Evolutionary conservation across 2,888 invertebrate genomes (phyloP), one percentile per base, ranked within the genome.

Genomic region (Liopterus haemorrhoidalis): DNA sequence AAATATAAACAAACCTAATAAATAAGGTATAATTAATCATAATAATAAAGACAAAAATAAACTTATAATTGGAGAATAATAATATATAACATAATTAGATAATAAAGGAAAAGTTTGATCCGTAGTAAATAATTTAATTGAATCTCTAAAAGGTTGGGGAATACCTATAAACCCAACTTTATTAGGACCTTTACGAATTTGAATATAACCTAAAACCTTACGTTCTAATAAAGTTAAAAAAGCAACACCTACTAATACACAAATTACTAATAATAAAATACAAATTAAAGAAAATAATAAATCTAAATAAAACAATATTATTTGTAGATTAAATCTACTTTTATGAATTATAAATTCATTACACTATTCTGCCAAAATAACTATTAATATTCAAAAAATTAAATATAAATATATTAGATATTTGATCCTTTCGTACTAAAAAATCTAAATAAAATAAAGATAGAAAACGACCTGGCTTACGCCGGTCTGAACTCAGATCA

Each of bases 401-500:
- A 61, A 64, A 58, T 68, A 69, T 69, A 72, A 21, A 63, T 72
- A 69, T 75, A 74, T 71, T 62, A 61, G 68, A 74, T 74, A 74
- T 68, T 70, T 70, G 70, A 74, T 84, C 82, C 82, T 85, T 83
- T 84, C 82, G 82, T 85, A 85, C 82, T 82, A 81, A 77, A 75
- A 75, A 72, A 74, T 73, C 64, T 61, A 57, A 60, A 49, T 54
- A 64, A 51, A 65, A 68, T 75, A 76, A 78, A 81, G 81, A 85
- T 84, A 85, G 79, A 85, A 85, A 80, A 83, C 81, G 78, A 85
- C 82, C 83, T 84, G 83, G 82, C 79, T 85, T 61, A 81, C 80
- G 71, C 81, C 84, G 83, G 81, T 84, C 75, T 85, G 79, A 85
- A 85, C 84, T 85, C 84, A 85, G 81, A 84, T 85, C 83, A 84